These are phyloP conservation scores for Halictus quadricinctus DNA, from an alignment of 2,888 invertebrate species.

Conservation along the genomic window DNA sequence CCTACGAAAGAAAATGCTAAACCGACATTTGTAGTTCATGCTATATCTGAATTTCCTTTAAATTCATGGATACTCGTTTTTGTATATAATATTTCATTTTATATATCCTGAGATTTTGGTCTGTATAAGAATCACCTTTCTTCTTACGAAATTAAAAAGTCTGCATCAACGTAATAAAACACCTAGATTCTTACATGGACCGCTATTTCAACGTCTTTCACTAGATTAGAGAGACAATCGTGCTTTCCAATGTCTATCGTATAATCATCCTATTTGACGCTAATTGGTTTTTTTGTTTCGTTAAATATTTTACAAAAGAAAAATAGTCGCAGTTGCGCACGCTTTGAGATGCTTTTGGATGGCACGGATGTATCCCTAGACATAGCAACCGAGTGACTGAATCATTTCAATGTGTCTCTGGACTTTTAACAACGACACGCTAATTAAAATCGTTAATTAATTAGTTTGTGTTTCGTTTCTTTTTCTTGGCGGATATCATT, in stretches of 20 bases:
- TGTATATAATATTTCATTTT: constrained; percentile 25
- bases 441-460: constrained; percentile 48
- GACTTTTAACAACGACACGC: constrained; percentile 25
- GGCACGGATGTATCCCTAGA: constrained; percentile 64
- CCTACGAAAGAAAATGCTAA: constrained; percentile 75
- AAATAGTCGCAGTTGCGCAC: constrained; percentile 42
- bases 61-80: constrained; percentile 30
- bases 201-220: constrained; percentile 42
- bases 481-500: constrained; percentile 46
- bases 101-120: constrained; percentile 40
- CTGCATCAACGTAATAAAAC: constrained; percentile 63
- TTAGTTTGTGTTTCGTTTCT: constrained; percentile 39
- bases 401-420: constrained; percentile 24
- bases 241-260: constrained; percentile 59
- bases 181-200: constrained; percentile 71
- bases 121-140: constrained; percentile 64
- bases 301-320: constrained; percentile 38
- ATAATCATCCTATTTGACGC: constrained; percentile 44
- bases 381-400: constrained; percentile 43
- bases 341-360: constrained; percentile 52
- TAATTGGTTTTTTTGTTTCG: constrained; percentile 21
- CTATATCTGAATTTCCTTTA: constrained; percentile 41
- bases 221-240: constrained; percentile 63
- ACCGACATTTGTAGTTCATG: constrained; percentile 54
- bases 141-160: constrained; percentile 53